These are phyloP conservation scores for Esox lucius DNA, from an alignment of 2,797 vertebrate species.

Conservation along the genomic window DNA sequence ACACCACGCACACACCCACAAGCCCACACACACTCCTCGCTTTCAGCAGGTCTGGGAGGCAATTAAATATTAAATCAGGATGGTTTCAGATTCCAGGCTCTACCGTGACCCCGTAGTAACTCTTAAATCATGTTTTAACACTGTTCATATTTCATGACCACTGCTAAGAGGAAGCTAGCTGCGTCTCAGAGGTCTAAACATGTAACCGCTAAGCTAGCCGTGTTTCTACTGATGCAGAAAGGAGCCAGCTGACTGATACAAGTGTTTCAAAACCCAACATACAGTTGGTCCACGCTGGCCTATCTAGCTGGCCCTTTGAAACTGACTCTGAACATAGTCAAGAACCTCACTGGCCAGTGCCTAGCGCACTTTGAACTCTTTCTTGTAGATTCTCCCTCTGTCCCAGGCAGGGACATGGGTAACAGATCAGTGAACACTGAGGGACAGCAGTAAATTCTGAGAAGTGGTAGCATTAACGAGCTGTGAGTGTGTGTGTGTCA, in stretches of 20 bases:
- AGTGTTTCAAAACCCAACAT: background rate
- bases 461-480: too few relatives aligned
- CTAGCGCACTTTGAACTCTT: too few relatives aligned
- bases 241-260: background rate
- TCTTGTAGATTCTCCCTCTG: too few relatives aligned
- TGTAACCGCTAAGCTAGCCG: constrained; percentile 2
- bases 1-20: background rate
- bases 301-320: too few relatives aligned
- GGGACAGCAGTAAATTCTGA: too few relatives aligned
- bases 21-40: background rate
- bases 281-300: background rate
- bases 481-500: constrained; percentile 1
- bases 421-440: too few relatives aligned
- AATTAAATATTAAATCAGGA: constrained; percentile 46
- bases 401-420: too few relatives aligned
- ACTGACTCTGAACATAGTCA: too few relatives aligned
- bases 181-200: constrained; percentile 26
- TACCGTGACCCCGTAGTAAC: constrained; percentile 36
- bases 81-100: constrained; percentile 21
- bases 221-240: background rate
- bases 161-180: constrained; percentile 38
- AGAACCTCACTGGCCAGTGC: too few relatives aligned
- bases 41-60: background rate
- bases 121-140: constrained; percentile 55
- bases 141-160: constrained; percentile 48